phyloP scores from a whole-genome alignment of 2,797 vertebrate genomes.

The Microhierax caerulescens region DNA sequence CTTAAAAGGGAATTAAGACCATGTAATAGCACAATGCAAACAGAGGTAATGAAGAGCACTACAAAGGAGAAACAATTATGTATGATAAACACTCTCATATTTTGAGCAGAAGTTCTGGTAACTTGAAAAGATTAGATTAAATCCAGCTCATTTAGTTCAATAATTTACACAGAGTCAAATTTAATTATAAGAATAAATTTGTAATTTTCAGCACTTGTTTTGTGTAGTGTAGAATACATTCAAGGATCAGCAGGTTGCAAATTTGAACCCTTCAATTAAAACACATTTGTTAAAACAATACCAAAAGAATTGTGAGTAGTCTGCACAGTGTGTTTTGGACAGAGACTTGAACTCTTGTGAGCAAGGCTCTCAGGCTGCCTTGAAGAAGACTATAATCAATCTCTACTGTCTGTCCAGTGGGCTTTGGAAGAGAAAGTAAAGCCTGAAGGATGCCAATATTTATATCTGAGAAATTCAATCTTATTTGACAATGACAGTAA shows the following conservation, averaged over 20 bases:
- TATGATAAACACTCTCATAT: background rate
- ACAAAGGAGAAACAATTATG: background rate
- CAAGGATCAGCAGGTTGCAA: background rate
- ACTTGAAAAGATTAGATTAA: constrained; percentile 1
- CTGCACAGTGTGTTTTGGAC: background rate
- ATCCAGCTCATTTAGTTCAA: background rate
- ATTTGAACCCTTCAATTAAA: constrained; percentile 4
- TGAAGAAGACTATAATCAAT: background rate
- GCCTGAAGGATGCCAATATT: background rate
- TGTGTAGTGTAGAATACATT: background rate
- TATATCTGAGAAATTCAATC: background rate
- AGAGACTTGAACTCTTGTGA: background rate
- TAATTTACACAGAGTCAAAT: background rate
- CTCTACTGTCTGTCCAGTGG: background rate
- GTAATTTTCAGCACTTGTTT: background rate
- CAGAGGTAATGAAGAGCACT: background rate
- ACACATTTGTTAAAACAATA: background rate
- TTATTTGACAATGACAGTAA: background rate
- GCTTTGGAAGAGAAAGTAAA: background rate
- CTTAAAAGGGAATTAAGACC: background rate
- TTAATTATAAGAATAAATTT: background rate
- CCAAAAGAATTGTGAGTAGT: background rate
- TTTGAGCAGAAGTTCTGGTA: background rate
- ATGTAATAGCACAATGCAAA: background rate
- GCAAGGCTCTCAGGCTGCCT: background rate